Evolutionary conservation across 1,140 invertebrate species (phyloP).

Genomic region (Helicorthomorpha holstii): DNA sequence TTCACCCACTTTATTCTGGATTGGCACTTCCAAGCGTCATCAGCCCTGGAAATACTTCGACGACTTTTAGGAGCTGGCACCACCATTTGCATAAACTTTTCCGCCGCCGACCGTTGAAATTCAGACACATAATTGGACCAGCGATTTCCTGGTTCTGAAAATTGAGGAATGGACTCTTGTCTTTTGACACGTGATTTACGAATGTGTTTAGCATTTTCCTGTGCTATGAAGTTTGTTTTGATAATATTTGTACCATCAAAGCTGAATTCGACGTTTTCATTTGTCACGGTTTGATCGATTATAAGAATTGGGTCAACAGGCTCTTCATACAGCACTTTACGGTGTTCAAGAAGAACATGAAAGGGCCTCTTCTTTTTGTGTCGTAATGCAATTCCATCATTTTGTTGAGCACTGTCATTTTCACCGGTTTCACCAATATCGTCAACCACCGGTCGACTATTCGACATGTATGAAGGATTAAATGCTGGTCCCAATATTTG

Average conservation of each 20-base stretch:
- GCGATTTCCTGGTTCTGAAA: too few relatives aligned
- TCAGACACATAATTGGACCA: too few relatives aligned
- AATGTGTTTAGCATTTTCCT: too few relatives aligned
- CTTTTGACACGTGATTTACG: too few relatives aligned
- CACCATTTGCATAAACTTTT: not conserved
- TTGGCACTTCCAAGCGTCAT: not conserved
- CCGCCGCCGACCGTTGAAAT: too few relatives aligned
- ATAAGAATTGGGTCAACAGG: too few relatives aligned
- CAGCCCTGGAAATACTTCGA: not conserved
- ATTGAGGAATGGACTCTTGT: too few relatives aligned
- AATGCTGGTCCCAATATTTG: not conserved
- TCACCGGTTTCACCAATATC: not conserved
- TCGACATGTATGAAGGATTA: constrained; percentile 1
- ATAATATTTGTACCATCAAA: too few relatives aligned
- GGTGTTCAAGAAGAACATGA: not conserved
- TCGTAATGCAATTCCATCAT: not conserved
- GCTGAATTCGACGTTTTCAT: too few relatives aligned
- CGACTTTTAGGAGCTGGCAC: not conserved
- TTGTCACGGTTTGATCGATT: too few relatives aligned
- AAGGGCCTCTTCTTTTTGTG: not conserved
- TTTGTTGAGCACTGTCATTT: not conserved
- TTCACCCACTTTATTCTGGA: constrained; percentile 1
- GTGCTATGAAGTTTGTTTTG: too few relatives aligned
- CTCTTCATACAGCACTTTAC: not conserved
- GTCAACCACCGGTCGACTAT: not conserved